Base-by-base conservation (phyloP, 2,113 vertebrate genomes). In the Odocoileus hemionus region DNA sequence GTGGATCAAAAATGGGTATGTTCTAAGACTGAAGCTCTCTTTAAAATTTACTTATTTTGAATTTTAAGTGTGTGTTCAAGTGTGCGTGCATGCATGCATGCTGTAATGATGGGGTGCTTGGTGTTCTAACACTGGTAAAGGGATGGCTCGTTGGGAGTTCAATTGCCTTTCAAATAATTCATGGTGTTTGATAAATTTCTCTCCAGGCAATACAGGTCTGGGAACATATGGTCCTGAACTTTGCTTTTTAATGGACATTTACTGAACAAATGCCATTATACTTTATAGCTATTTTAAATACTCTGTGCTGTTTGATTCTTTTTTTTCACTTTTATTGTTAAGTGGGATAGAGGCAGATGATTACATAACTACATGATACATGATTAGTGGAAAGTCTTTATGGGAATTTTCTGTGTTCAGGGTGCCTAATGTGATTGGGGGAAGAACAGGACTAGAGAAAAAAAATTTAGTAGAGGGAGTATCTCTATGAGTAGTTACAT, bases 211-310 rank as follows among this genome's bases (percentile, higher is more conserved):
- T 23, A 58, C 1, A 90, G 95, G 26, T 79, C 36, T 84, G 33
- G 47, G 54, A 61, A 33, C 28, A 61, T 93, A 33, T 52, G 43
- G n/a, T 83, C 45, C n/a, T 50, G 8, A 64, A 57, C 45, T 92
- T 80, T 80, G 6, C 58, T 92, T 95, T 95, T 89, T n/a, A 89
- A 47, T 78, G 84, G 84, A 95, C 94, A 26, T 94, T 89, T 58
- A 86, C 47, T 64, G 55, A 94, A 92, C n/a, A 89, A 94, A 92
- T 60, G 19, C 7, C 26, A 43, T 83, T 47, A 54, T 28, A 33
- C n/a, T 76, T 86, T 64, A 50, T 60, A 79, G 79, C 36, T 95
- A 28, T 94, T 93, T 92, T 83, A 95, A 82, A 55, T 70, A 57
- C 47, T 26, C 19, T 93, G 6, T 54, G 16, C 12, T 82, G 7